These are phyloP conservation scores for Drosophila orosa DNA, from an alignment of 1,140 invertebrate genomes.

Conservation along the genomic window DNA sequence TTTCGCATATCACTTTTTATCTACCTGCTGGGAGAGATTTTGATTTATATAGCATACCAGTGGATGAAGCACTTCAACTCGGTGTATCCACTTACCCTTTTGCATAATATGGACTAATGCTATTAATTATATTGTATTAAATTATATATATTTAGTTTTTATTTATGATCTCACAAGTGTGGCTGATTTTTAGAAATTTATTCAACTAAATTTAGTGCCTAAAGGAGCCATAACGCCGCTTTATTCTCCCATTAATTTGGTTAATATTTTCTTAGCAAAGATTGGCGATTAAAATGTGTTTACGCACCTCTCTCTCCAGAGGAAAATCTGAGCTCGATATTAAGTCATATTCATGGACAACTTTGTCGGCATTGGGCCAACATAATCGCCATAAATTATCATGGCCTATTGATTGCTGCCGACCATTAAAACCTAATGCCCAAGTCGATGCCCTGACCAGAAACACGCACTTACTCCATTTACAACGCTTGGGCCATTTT, in stretches of 20 bases:
- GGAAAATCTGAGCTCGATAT: constrained; percentile 21
- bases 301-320: neutral
- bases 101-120: neutral
- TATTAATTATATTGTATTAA: neutral
- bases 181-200: neutral
- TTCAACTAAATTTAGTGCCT: neutral
- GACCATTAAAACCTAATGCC: constrained; percentile 41
- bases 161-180: neutral
- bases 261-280: constrained; percentile 2
- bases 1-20: constrained; percentile 47
- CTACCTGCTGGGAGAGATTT: constrained; percentile 8
- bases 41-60: constrained; percentile 10
- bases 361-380: constrained; percentile 20
- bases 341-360: constrained; percentile 46
- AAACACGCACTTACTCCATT: constrained; percentile 57
- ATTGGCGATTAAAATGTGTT: constrained; percentile 22
- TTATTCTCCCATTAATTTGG: neutral
- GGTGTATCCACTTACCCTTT: constrained; percentile 29
- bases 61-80: neutral
- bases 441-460: constrained; percentile 25
- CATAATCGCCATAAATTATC: constrained; percentile 51
- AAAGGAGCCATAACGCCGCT: too few relatives aligned
- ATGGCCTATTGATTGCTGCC: constrained; percentile 49
- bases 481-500: constrained; percentile 65
- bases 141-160: neutral